Conservation (phyloP, 1,140 invertebrate species). For the Apis florea region DNA sequence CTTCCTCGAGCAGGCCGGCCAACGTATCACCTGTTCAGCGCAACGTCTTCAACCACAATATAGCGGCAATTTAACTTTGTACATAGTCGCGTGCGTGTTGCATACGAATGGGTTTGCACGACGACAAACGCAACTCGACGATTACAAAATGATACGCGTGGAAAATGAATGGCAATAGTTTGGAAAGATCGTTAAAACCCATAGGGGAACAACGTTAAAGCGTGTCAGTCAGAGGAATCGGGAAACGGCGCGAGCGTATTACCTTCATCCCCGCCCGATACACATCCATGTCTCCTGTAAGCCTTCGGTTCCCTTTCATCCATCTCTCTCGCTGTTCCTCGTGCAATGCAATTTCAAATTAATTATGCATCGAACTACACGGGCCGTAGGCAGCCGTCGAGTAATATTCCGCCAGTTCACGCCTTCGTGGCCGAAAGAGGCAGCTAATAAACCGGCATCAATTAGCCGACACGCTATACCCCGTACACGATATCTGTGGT, state of each 20-base stretch:
- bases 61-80: constrained; percentile 70
- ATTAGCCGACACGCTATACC: constrained; percentile 74
- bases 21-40: constrained; percentile 61
- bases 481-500: constrained; percentile 47
- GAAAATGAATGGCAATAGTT: neutral
- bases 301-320: constrained; percentile 9
- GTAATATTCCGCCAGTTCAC: constrained; percentile 70
- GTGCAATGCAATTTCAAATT: constrained; percentile 70
- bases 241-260: constrained; percentile 33
- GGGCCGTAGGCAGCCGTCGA: constrained; percentile 64
- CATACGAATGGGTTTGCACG: constrained; percentile 60
- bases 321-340: neutral
- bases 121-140: constrained; percentile 22
- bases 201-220: constrained; percentile 44
- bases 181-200: constrained; percentile 46
- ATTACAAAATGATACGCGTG: neutral
- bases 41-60: constrained; percentile 61
- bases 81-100: constrained; percentile 58
- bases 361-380: constrained; percentile 69
- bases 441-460: constrained; percentile 76
- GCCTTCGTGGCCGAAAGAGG: constrained; percentile 72
- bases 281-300: constrained; percentile 7
- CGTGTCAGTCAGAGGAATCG: constrained; percentile 53
- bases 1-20: constrained; percentile 29
- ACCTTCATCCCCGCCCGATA: neutral